Evolutionary conservation across 2,797 vertebrate genomes (phyloP), one percentile per base, ranked within the genome.

Genomic region (Clarias fuscus): DNA sequence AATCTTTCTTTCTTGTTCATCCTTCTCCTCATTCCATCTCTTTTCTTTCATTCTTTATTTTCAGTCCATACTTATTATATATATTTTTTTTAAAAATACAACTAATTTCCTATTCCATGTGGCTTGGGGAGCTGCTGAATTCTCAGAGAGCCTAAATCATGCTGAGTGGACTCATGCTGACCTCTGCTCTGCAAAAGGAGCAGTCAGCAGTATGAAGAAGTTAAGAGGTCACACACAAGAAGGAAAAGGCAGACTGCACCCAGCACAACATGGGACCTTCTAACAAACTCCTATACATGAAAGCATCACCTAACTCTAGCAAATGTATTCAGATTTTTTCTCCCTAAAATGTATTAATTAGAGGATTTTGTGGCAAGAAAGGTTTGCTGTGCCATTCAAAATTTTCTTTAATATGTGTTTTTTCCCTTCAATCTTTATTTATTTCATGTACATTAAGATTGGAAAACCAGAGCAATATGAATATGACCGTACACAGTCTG

Each of bases 181-280:
- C 93, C 94, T 91, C 89, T 85, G 89, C 92, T 93, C 92, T 92
- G 91, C 92, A 93, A 95, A 93, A 91, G 82, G 91, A 95, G 93
- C 90, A 92, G 91, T 93, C 93, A 93, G 92, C 92, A 92, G 84
- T 91, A 91, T 87, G 90, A 85, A 56, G 73, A 89, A 73, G 91
- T 86, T 86, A 82, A 53, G 88, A 91, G 93, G 91, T 94, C 91
- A 92, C 90, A 76, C 24, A 53, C 20, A 62, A 24, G 64, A 22
- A 70, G 18, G 22, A 56, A 85, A 76, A 86, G 76, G 75, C 80
- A 88, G 71, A 27, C 76, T 81, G 40, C 71, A 68, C 86, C 88
- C 86, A 53, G 84, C 85, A 85, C 83, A 22, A 79, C 8, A 68
- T 62, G 78, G 77, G 68, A 88, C 84, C 40, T 86, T 86, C 71